phyloP scores from a whole-genome alignment of 2,113 vertebrate genomes.

The Piaya cayana region DNA sequence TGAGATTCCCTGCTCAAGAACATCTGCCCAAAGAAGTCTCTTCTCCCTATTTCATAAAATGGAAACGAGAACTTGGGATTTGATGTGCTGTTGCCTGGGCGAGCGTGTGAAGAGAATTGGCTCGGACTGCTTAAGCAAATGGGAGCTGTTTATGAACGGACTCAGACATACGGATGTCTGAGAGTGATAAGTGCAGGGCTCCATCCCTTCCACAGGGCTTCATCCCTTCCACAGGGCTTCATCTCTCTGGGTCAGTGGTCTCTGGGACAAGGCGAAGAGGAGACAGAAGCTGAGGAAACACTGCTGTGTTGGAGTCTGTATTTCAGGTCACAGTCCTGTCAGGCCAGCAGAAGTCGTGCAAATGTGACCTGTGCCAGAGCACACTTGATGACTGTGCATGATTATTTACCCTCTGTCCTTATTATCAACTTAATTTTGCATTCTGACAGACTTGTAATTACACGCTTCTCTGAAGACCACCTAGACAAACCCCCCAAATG shows the following conservation, averaged over 20 bases:
- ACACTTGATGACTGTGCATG: neutral
- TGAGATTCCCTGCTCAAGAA: neutral
- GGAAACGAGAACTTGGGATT: neutral
- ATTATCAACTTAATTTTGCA: neutral
- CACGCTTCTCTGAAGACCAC: neutral
- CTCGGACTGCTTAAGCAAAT: neutral
- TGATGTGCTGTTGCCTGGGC: neutral
- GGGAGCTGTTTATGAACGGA: constrained; percentile 14
- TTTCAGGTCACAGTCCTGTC: neutral
- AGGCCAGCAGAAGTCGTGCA: neutral
- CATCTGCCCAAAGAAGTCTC: neutral
- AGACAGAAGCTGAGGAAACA: neutral
- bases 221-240: neutral
- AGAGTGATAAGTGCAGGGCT: neutral
- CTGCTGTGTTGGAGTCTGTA: neutral
- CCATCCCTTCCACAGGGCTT: neutral
- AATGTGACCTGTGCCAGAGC: neutral
- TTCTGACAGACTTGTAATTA: neutral
- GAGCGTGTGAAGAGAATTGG: neutral
- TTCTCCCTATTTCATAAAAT: neutral
- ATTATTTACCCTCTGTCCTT: neutral
- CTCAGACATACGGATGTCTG: neutral
- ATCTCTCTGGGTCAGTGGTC: neutral
- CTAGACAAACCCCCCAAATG: neutral
- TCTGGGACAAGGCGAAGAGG: neutral